Evolutionary conservation across 1,140 invertebrate genomes (phyloP), one percentile per base, ranked within the genome.

Genomic region (Proales similis): DNA sequence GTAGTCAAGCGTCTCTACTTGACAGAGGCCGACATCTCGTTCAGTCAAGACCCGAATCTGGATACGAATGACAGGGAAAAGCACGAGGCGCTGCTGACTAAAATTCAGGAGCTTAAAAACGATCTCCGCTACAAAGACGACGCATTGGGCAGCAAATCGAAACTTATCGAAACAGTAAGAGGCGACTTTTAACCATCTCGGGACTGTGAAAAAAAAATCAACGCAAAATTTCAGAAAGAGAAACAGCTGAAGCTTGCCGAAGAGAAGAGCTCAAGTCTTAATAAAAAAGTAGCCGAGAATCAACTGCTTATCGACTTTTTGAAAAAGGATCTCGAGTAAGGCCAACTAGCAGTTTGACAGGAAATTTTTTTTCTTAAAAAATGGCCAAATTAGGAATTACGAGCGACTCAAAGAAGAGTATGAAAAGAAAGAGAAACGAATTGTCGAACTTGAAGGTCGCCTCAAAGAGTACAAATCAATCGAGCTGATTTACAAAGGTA

Each of bases 271-370:
- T 12, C 20, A n/a, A 57, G n/a, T 42, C 51, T 42, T 17, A 57
- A 57, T n/a, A 57, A 57, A 27, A 57, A 42, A 42, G n/a, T 57
- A 6, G 45, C 39, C 36, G 51, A 57, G 32, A 57, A 57, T 57
- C n/a, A 11, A 3, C 7, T 57, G 3, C 20, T 57, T 29, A 43
- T 57, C 45, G 51, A 57, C 22, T 57, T 42, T 26, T 17, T 57
- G 1, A 57, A 57, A 57, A 57, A 57, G 45, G 51, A 57, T n/a
- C 33, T 57, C 20, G 51, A 57, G 51, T 42, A 51, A n/a, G 39
- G 19, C n/a, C n/a, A n/a, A n/a, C n/a, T n/a, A n/a, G n/a, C n/a
- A n/a, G n/a, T n/a, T n/a, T 27, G 17, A 48, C 17, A 48, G 29
- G 17, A 17, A 47, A 47, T 47, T 47, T 20, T 47, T 5, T 3